These are phyloP conservation scores for Caenorhabditis sp. DNA, from an alignment of 2,888 invertebrate species.

Conservation along the genomic window DNA sequence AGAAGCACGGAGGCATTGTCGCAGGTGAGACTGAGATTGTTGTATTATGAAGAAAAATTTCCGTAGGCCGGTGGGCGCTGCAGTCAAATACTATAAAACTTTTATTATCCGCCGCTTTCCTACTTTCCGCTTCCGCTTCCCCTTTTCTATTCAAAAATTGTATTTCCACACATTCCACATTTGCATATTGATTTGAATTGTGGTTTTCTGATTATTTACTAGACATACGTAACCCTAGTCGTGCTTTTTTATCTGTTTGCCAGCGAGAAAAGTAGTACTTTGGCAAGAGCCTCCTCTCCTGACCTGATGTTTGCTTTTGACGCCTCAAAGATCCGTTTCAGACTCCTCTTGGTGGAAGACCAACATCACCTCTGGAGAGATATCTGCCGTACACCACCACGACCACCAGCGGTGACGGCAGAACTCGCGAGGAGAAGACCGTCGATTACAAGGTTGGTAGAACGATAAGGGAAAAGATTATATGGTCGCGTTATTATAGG, in stretches of 20 bases:
- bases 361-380: constrained; percentile 62
- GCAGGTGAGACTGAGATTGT: constrained; percentile 44
- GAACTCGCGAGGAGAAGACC: constrained; percentile 64
- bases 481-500: constrained; percentile 21
- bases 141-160: too few species aligned
- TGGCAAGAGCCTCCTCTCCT: background rate
- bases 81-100: too few species aligned
- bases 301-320: constrained; percentile 26
- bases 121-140: too few species aligned
- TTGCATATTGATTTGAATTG: background rate
- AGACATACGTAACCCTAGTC: background rate
- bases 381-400: constrained; percentile 63
- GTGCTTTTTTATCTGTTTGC: constrained; percentile 1
- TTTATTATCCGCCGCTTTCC: too few species aligned
- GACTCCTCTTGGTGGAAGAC: constrained; percentile 60
- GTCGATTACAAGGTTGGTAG: constrained; percentile 63
- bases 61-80: too few species aligned
- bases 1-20: constrained; percentile 77
- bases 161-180: background rate
- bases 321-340: constrained; percentile 52
- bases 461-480: constrained; percentile 10
- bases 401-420: constrained; percentile 58
- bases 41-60: too few species aligned
- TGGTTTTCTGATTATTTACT: background rate
- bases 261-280: constrained; percentile 4